phyloP scores from a whole-genome alignment of 2,888 invertebrate species.

The Euspilapteryx auroguttella region DNA sequence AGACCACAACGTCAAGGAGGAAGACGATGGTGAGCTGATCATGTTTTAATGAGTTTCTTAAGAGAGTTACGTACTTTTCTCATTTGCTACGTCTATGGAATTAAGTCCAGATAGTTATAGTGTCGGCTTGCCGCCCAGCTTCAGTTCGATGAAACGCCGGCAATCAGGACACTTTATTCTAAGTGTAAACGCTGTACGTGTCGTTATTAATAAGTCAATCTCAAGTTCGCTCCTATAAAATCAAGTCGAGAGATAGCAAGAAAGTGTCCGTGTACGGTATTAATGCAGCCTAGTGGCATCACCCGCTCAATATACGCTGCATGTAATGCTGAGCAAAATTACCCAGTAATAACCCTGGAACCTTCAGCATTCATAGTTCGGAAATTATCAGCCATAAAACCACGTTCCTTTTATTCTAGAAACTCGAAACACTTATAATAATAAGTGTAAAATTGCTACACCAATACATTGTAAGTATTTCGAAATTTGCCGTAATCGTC shows the following conservation, averaged over 20 bases:
- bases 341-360: slow-evolving; percentile 44
- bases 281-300: slow-evolving; percentile 33
- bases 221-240: slow-evolving; percentile 15
- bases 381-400: slow-evolving; percentile 56
- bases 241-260: slow-evolving; percentile 31
- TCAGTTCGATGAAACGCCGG: no score
- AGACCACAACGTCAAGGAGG: slow-evolving; percentile 82
- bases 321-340: slow-evolving; percentile 44
- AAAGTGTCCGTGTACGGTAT: slow-evolving; percentile 38
- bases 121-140: no score
- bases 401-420: slow-evolving; percentile 40
- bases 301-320: slow-evolving; percentile 30
- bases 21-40: slow-evolving; percentile 68
- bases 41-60: no score
- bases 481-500: neutral
- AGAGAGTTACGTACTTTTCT: no score
- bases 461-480: slow-evolving; percentile 3
- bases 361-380: slow-evolving; percentile 51
- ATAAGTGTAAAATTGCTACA: slow-evolving; percentile 26
- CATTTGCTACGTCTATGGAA: no score
- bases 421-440: slow-evolving; percentile 28
- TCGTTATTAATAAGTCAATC: slow-evolving; percentile 15
- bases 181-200: slow-evolving; percentile 5
- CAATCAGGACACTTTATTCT: slow-evolving; percentile 1
- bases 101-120: no score